Percentiles rank a stretch among this genome's conserved stretches.
Conservation (phyloP, 2,888 invertebrate species). For the Uropetala carovei region DNA sequence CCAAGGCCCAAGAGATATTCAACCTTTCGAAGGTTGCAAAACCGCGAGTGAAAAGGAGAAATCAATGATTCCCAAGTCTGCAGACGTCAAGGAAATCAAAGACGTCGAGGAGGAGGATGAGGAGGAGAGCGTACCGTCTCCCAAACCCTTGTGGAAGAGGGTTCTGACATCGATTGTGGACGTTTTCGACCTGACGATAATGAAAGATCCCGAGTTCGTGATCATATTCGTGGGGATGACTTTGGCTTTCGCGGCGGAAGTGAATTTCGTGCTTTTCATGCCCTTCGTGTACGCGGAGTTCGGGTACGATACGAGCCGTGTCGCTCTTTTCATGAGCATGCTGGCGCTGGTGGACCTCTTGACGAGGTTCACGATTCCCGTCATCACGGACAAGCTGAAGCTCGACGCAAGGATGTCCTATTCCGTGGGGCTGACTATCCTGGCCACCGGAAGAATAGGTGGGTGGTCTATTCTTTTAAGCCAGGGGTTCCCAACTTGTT, state of each 20-base stretch:
- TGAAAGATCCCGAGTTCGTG: slow-evolving; percentile 82
- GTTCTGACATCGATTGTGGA: slow-evolving; percentile 77
- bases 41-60: background rate
- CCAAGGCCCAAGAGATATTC: too few species aligned
- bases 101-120: background rate
- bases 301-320: slow-evolving; percentile 78
- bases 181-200: slow-evolving; percentile 81
- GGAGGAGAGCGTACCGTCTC: background rate
- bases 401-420: slow-evolving; percentile 23
- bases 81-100: background rate
- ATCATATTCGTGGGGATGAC: slow-evolving; percentile 84
- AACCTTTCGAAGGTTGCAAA: background rate
- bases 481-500: too few species aligned
- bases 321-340: slow-evolving; percentile 81
- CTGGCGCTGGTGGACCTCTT: slow-evolving; percentile 82
- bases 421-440: background rate
- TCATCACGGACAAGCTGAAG: background rate
- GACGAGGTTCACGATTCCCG: slow-evolving; percentile 77
- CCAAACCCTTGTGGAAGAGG: slow-evolving; percentile 14
- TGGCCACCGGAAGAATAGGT: slow-evolving; percentile 47
- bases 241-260: slow-evolving; percentile 82
- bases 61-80: background rate
- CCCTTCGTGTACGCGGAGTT: slow-evolving; percentile 82
- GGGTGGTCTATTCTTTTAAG: too few species aligned
- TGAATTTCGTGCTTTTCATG: slow-evolving; percentile 82